Evolutionary conservation across 2,113 vertebrate species (phyloP).

Genomic region (Cinclus cinclus): DNA sequence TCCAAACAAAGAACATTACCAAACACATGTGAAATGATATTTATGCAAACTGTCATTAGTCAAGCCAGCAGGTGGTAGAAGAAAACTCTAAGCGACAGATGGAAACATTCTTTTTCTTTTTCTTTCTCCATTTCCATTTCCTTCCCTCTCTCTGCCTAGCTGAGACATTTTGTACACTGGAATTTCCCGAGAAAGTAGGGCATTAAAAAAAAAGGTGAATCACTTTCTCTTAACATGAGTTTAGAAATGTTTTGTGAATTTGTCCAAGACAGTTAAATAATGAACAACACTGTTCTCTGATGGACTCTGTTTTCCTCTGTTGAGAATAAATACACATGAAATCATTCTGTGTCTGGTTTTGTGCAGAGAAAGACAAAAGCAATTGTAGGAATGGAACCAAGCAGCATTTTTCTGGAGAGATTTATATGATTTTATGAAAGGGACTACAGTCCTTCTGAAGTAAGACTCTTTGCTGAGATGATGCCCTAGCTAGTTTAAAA

Average conservation of each 20-base stretch:
- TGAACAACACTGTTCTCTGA: not conserved
- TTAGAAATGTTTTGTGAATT: not conserved
- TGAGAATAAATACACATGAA: not conserved
- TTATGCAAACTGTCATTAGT: constrained; percentile 47
- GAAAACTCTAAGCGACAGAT: constrained; percentile 44
- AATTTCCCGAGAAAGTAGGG: not conserved
- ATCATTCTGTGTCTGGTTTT: not conserved
- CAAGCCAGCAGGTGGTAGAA: constrained; percentile 41
- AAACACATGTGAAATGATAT: constrained; percentile 26
- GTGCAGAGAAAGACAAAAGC: not conserved
- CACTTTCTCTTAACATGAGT: not conserved
- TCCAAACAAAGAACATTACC: constrained; percentile 34
- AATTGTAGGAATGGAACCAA: not conserved
- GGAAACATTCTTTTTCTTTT: constrained; percentile 19
- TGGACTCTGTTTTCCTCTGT: not conserved
- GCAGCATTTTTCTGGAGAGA: not conserved
- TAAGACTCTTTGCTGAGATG: not conserved
- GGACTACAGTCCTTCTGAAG: not conserved
- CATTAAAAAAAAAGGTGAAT: not conserved
- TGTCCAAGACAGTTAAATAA: not conserved
- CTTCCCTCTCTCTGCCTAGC: not conserved
- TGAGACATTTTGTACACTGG: not conserved
- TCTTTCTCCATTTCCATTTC: not conserved
- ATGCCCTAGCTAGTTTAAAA: not conserved
- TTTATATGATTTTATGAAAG: not conserved